Base-by-base conservation (phyloP, 2,113 vertebrate species). In the Coreoperca whiteheadi region DNA sequence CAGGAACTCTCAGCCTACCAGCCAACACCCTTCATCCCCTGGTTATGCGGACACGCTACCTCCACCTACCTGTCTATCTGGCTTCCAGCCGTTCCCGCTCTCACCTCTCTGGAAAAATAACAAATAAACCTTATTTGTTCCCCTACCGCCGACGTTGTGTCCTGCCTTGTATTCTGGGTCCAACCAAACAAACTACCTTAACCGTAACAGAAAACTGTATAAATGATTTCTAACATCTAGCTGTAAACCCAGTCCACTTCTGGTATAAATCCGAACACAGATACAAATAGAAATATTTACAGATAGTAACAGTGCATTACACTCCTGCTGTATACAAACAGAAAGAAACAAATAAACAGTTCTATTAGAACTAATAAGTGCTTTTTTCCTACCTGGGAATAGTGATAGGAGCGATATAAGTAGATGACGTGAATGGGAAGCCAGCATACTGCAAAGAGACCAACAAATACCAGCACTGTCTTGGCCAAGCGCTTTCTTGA, bases 391-490 rank as follows among this genome's bases (percentile, higher is more conserved):
- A 98, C 98, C 93, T 98, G 94, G 0, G 96, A 96, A 90, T 99
- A 99, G 94, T 97, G 97, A 91, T 98, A 99, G 81, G 97, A 99
- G 7, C 98, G 97, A 79, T 99, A 99, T 32, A 99, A 90, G 91
- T 98, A 99, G 94, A 99, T 96, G 78, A 97, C 28, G 0, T 99
- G 98, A 81, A 95, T 99, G 59, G 98, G 98, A 14, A 99, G 97
- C 98, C 98, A 99, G 87, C 98, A 99, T 48, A 98, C 94, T 15
- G 98, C 98, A 23, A 99, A 99, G 84, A 99, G 96, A 63, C 93
- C 97, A 69, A 99, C 98, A 9, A 99, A 99, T 88, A 99, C 97
- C 90, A 99, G 94, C 15, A 99, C 98, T 0, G 96, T 99, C 92
- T 97, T 98, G 81, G 98, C 97, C 63, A 99, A 96, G 4, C 98